Base-by-base conservation (phyloP, 1,140 invertebrate species). In the Drosophila sucinea region DNA sequence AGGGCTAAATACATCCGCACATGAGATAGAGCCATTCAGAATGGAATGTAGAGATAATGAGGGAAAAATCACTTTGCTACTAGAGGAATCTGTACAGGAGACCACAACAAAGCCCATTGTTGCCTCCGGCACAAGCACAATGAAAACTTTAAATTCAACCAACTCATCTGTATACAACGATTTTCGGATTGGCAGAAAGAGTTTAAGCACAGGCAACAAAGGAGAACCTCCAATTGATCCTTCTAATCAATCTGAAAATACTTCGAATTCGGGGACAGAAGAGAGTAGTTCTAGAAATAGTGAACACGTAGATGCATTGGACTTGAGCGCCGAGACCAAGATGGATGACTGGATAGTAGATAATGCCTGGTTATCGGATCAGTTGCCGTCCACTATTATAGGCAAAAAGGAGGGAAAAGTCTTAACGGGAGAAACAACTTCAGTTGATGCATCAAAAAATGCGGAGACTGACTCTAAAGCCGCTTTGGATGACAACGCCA, bases 1-100 rank as follows among this genome's bases (percentile, higher is more conserved):
- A 8, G 8, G 10, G 11, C 6, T 7, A n/a, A 33, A 57, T 7
- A 3, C 56, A 38, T 10, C 33, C 3, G 8, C 3, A 25, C 8
- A 3, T 35, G 27, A 2, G 1, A 7, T 1, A 4, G 56, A 58
- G 1, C 56, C 56, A 30, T 74, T 73, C 1, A 73, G 35, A 23
- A 74, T 74, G 62, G 70, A 74, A 6, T 29, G 57, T 2, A 33
- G 27, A 0, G 73, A 67, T n/a, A 44, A 30, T 8, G 56, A 60
- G 3, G 47, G 44, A 0, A 72, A 74, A 3, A 11, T 74, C 4
- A 33, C 35, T 30, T 41, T 67, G 4, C 23, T 67, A 7, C n/a
- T 62, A 33, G 40, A 74, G 4, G 51, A 75, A 54, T 6, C 17
- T 11, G 7, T 1, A 2, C n/a, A 30, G 1, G 32, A 35, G 33